Evolutionary conservation across 2,113 vertebrate genomes (phyloP), one percentile per base, ranked within the genome.

Genomic region (Clarias batrachus): DNA sequence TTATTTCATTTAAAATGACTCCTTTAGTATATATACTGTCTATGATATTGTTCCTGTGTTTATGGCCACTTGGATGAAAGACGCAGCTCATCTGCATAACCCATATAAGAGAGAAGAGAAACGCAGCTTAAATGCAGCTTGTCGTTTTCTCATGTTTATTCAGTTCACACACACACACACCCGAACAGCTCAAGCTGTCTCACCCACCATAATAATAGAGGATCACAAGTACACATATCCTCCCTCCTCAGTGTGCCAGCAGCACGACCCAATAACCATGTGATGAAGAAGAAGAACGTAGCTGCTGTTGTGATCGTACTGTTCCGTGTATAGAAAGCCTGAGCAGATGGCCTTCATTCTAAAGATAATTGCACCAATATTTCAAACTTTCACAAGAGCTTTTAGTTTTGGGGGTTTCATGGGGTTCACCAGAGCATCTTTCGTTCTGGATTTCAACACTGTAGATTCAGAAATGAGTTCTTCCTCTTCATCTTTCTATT

Each of bases 121-220:
- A 52, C 17, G 5, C 79, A 70, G 33, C 59, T 84, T 62, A 79
- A 88, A 85, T 66, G 60, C 33, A 68, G 77, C 48, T 37, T 19
- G 54, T 78, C 85, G 48, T 89, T 48, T 74, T 57, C 59, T 80
- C 81, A 62, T 79, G 74, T 89, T 68, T 70, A 71, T 86, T 86
- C 52, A 81, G 54, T 70, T n/a, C 77, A 74, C 74, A 76, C 33
- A 52, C 80, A 68, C 68, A 78, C 30, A 52, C 16, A 76, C 66
- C 8, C 78, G 27, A 81, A 68, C 66, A 48, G 77, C 80, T 80
- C 76, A 85, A 25, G 74, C 65, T 87, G 80, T 85, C 86, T 81
- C 86, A 59, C 33, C 88, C 59, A 9, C 73, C 77, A 56, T 81
- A 37, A 73, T 85, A 66, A 82, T 59, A 70, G 37, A 23, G 54